phyloP scores from a whole-genome alignment of 2,113 vertebrate genomes.

The Pseudolaguvia tuberculata region DNA sequence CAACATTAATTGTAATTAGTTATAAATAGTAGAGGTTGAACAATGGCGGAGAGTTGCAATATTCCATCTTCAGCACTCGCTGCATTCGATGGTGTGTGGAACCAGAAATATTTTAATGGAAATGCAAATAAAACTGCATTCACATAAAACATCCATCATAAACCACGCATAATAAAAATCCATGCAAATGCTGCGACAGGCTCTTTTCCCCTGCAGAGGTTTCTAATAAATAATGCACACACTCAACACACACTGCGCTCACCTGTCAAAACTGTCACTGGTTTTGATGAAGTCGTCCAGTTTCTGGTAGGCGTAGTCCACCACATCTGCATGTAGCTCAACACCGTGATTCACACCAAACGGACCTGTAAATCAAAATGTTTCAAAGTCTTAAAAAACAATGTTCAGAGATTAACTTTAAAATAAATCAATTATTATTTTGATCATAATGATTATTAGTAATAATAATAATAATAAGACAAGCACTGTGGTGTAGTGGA shows the following conservation, averaged over 20 bases:
- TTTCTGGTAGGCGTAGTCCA: slow-evolving; percentile 90
- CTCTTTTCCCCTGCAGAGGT: not conserved
- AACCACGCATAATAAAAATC: not conserved
- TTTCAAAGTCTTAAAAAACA: no score
- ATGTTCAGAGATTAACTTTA: no score
- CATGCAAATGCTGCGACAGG: not conserved
- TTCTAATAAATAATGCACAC: not conserved
- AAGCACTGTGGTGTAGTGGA: no score
- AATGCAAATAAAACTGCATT: not conserved
- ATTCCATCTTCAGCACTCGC: not conserved
- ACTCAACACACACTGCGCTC: no score
- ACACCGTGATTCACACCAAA: slow-evolving; percentile 94
- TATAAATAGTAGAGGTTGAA: not conserved
- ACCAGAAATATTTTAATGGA: not conserved
- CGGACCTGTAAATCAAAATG: slow-evolving; percentile 77
- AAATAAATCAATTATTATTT: no score
- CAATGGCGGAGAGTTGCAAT: not conserved
- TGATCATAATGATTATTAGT: no score
- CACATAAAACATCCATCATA: not conserved
- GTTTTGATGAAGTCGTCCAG: slow-evolving; percentile 93
- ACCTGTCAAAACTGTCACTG: slow-evolving; percentile 96
- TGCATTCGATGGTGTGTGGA: not conserved
- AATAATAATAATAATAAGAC: no score
- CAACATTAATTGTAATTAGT: not conserved
- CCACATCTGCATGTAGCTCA: slow-evolving; percentile 89